phyloP scores from a whole-genome alignment of 64 coral and sea anemone genomes.

The Actinia equina region DNA sequence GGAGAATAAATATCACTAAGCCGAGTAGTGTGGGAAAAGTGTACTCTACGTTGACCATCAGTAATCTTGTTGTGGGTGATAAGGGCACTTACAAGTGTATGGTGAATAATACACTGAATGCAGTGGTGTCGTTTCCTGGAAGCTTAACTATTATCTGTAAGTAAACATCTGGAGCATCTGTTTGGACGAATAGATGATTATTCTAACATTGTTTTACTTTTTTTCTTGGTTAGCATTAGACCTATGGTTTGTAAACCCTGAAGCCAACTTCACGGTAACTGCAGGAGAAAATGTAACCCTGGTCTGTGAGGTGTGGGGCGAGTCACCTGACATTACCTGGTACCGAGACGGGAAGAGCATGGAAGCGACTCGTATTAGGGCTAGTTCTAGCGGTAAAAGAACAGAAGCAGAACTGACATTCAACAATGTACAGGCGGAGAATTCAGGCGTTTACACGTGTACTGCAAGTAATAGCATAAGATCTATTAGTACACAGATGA shows the following conservation, averaged over 20 bases:
- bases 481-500: neutral
- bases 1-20: neutral
- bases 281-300: neutral
- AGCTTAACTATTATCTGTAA: neutral
- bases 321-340: neutral
- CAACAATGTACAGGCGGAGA: neutral
- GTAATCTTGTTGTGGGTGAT: neutral
- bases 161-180: neutral
- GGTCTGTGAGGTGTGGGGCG: neutral
- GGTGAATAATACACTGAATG: neutral
- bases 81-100: neutral
- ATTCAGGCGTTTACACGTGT: neutral
- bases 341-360: neutral
- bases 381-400: neutral
- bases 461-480: neutral
- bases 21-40: neutral
- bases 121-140: neutral
- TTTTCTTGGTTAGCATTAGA: neutral
- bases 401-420: neutral
- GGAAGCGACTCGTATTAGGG: neutral
- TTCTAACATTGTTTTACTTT: neutral
- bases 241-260: neutral
- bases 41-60: neutral
- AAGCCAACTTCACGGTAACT: neutral
- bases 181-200: neutral